Base-by-base conservation (phyloP, 2,888 invertebrate species). In the Euplexia lucipara region DNA sequence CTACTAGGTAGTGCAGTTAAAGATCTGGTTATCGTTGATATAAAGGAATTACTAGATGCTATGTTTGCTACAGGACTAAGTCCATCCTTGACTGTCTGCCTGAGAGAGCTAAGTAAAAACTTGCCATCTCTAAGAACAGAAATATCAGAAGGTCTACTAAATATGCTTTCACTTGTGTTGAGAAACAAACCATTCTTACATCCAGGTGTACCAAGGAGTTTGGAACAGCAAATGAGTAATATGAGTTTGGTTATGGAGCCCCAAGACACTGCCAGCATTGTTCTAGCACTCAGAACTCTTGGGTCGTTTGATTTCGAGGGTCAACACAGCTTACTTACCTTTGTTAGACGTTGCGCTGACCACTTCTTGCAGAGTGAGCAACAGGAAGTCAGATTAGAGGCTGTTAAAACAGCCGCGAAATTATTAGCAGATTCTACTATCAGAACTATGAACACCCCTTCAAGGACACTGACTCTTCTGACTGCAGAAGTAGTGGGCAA, bases 1-100 rank as follows among this genome's bases (percentile, higher is more conserved):
- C 96, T 99, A 76, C 92, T 99, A 8, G 98, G 98, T 0, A 97
- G 98, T 89, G 98, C 99, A 1, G 97, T 99, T 0, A 97, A 97
- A 74, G 96, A 97, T 26, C 96, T 97, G 35, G 97, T 98, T 14
- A 96, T 97, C 8, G 92, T 95, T 78, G 98, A 98, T 80, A 97
- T 99, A 5, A 97, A 97, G 64, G 98, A 98, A 65, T 96, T 99
- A 44, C 93, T 99, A 32, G 99, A 99, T 78, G 97, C 98, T 48
- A 99, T 99, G 98, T 96, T 99, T 87, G 97, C 98, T 1, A 98
- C 98, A 7, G 99, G 99, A 0, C 95, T 99, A 0, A 98, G 98
- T 81, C 97, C 98, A 10, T 97, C 99, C 0, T 94, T 99, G 63
- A 99, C 99, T 0, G 98, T 98, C 39, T 98, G 99, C 59, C 93